These are phyloP conservation scores for Agonopterix alstromeriana DNA, from an alignment of 2,888 invertebrate genomes.

Conservation along the genomic window DNA sequence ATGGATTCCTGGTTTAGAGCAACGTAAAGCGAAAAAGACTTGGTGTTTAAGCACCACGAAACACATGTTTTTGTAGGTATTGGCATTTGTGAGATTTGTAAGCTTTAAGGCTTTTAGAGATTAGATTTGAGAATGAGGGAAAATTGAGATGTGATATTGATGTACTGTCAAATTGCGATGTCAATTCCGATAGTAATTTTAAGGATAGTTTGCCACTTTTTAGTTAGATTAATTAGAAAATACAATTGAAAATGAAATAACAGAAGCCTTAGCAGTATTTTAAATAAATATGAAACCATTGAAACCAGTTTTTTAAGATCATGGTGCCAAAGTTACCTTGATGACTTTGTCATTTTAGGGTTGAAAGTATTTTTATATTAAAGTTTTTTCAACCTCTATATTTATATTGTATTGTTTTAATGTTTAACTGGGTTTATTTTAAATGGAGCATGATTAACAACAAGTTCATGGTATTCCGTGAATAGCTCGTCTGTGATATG, in stretches of 20 bases:
- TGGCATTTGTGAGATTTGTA: not conserved
- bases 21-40: too few relatives aligned
- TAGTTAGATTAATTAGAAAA: too few relatives aligned
- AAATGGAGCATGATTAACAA: not conserved
- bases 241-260: conserved; percentile 1
- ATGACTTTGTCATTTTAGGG: conserved; percentile 9
- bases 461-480: not conserved
- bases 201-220: not conserved
- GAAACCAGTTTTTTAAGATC: conserved; percentile 12
- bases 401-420: not conserved
- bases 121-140: not conserved
- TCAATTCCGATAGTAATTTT: not conserved
- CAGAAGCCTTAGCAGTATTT: conserved; percentile 11
- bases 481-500: conserved; percentile 37
- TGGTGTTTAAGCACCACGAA: too few relatives aligned
- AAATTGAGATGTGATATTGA: too few relatives aligned
- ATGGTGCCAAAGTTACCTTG: conserved; percentile 23
- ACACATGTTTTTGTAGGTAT: too few relatives aligned
- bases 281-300: conserved; percentile 6
- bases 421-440: not conserved
- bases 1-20: too few relatives aligned
- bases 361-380: conserved; percentile 11
- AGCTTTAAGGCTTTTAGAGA: not conserved
- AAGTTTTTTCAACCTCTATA: conserved; percentile 1
- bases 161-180: too few relatives aligned